Percentiles rank a stretch among this genome's conserved stretches.
Conservation (phyloP, 2,113 vertebrate genomes). For the Nipponia nippon region DNA sequence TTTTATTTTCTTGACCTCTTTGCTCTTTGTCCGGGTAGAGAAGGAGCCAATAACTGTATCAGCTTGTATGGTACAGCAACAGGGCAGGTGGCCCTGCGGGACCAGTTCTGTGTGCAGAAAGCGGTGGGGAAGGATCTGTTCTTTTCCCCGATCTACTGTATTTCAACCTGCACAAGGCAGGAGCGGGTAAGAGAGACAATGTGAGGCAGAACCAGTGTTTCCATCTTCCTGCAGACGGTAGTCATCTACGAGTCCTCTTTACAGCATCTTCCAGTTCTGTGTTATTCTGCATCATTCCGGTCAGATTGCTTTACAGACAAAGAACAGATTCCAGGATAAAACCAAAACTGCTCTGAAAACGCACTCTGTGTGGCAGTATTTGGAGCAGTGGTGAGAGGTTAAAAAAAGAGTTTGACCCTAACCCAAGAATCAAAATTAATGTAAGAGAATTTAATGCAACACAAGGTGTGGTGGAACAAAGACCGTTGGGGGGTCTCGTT, state of each 20-base stretch:
- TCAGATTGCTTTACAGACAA: neutral
- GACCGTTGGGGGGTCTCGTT: neutral
- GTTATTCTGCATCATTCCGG: neutral
- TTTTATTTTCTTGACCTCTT: neutral
- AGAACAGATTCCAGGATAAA: neutral
- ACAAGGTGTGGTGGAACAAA: neutral
- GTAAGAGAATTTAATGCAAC: neutral
- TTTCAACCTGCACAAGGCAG: neutral
- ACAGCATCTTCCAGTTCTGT: neutral
- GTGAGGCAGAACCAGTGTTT: neutral
- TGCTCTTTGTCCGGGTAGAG: neutral
- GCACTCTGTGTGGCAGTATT: neutral
- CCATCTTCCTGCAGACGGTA: neutral
- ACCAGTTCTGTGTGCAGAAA: neutral
- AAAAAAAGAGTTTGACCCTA: neutral
- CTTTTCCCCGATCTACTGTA: rapidly evolving
- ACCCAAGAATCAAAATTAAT: neutral
- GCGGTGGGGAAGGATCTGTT: neutral
- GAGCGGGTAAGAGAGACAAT: rapidly evolving
- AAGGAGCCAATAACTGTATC: neutral
- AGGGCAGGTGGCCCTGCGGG: too few relatives aligned
- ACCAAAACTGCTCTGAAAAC: neutral
- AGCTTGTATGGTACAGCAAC: neutral
- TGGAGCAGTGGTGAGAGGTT: neutral
- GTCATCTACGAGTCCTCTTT: neutral